phyloP scores from a whole-genome alignment of 2,888 invertebrate species.

The Lasioglossum leucozonium region DNA sequence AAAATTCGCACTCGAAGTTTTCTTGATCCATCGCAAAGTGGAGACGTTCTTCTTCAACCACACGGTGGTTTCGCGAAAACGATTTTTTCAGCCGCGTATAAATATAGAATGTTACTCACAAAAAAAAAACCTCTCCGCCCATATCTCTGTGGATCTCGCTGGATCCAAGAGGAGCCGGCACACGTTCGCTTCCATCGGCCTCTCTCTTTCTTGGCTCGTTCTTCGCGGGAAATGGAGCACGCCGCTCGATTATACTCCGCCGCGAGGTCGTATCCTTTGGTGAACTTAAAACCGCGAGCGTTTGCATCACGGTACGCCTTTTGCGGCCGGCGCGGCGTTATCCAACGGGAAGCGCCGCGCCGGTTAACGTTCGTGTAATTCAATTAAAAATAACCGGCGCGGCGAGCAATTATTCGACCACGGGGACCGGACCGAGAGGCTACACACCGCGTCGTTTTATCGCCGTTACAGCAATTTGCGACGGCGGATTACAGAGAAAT shows the following conservation, averaged over 20 bases:
- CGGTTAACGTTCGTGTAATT: slow-evolving; percentile 41
- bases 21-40: background rate
- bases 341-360: slow-evolving; percentile 50
- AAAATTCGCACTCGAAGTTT: background rate
- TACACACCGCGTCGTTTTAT: slow-evolving; percentile 24
- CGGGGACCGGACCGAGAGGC: background rate
- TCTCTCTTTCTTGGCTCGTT: background rate
- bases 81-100: background rate
- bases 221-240: slow-evolving; percentile 82
- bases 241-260: slow-evolving; percentile 75
- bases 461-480: slow-evolving; percentile 43
- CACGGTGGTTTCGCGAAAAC: background rate
- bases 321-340: slow-evolving; percentile 49
- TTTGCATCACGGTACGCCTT: slow-evolving; percentile 63
- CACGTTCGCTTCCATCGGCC: background rate
- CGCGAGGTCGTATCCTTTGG: slow-evolving; percentile 64
- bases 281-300: slow-evolving; percentile 67
- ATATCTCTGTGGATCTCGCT: background rate
- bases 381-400: slow-evolving; percentile 48
- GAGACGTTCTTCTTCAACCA: background rate
- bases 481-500: slow-evolving; percentile 45
- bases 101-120: too few relatives aligned
- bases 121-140: background rate
- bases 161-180: background rate
- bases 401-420: slow-evolving; percentile 34